Conservation (phyloP, 2,113 vertebrate genomes). For the Pseudolaguvia tuberculata region DNA sequence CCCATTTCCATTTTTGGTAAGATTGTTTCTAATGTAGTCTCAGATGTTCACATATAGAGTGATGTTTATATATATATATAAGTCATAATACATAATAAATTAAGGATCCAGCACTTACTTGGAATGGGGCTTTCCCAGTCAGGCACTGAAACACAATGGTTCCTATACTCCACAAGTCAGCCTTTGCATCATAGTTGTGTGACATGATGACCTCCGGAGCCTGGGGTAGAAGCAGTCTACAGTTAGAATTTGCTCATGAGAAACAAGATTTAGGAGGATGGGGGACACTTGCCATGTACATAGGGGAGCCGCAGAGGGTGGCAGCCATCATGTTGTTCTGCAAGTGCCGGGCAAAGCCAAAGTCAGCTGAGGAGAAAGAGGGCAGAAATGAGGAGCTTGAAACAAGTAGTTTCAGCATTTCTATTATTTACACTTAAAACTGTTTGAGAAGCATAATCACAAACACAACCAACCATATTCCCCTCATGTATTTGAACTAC, state of each 20-base stretch:
- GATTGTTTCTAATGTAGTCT: neutral
- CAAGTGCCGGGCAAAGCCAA: constrained; percentile 93
- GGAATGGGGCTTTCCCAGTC: constrained; percentile 95
- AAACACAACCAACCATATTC: no score
- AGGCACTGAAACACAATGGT: constrained; percentile 97
- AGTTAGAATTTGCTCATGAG: neutral
- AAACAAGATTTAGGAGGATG: neutral
- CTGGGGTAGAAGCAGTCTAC: constrained; percentile 59
- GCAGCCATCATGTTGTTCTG: constrained; percentile 99
- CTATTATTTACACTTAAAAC: no score
- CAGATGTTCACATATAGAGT: neutral
- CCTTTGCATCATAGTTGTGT: constrained; percentile 94
- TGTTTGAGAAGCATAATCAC: no score
- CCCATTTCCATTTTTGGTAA: no score
- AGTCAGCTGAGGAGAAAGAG: constrained; percentile 76
- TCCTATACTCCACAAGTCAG: constrained; percentile 96
- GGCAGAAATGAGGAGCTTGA: no score
- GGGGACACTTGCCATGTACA: constrained; percentile 87
- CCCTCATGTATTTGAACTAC: no score
- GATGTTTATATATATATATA: no score
- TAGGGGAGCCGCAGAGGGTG: constrained; percentile 92
- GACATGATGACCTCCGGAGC: constrained; percentile 99
- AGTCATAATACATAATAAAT: neutral
- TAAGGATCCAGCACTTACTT: constrained; percentile 66
- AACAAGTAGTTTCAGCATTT: neutral